These are phyloP conservation scores for Poeciliopsis paucimaculata DNA, from an alignment of 2,797 vertebrate species.

Conservation along the genomic window DNA sequence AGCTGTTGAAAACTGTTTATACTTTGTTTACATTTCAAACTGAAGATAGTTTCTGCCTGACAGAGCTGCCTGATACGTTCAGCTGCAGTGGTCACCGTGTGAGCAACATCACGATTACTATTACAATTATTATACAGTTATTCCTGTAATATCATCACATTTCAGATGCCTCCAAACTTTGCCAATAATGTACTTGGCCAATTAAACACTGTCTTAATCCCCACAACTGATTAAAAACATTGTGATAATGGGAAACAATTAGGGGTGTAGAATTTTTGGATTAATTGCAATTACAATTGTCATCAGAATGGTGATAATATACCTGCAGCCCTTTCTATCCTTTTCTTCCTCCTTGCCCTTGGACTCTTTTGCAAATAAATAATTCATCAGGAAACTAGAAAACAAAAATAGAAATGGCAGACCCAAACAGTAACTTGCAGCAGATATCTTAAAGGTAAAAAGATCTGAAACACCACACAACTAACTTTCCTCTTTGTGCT, in stretches of 20 bases:
- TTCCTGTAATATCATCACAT: not conserved
- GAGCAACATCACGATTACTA: not conserved
- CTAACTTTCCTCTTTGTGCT: not conserved
- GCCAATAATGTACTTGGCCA: not conserved
- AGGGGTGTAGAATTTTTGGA: not conserved
- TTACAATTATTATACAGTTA: no score
- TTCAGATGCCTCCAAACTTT: not conserved
- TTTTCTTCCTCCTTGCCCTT: not conserved
- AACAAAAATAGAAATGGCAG: not conserved
- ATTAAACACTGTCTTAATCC: not conserved
- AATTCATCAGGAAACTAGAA: not conserved
- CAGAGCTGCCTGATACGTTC: not conserved
- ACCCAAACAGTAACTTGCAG: not conserved
- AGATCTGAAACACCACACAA: no score
- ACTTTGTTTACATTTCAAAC: not conserved
- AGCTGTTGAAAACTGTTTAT: not conserved
- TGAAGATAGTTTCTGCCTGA: not conserved
- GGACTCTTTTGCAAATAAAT: not conserved
- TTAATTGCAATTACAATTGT: not conserved
- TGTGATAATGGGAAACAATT: not conserved
- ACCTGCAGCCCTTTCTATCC: not conserved
- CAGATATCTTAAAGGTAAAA: not conserved
- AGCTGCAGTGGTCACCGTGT: not conserved
- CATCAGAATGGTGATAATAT: not conserved
- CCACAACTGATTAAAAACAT: not conserved